phyloP scores from a whole-genome alignment of 2,888 invertebrate species.

The Apotomis betuletana region DNA sequence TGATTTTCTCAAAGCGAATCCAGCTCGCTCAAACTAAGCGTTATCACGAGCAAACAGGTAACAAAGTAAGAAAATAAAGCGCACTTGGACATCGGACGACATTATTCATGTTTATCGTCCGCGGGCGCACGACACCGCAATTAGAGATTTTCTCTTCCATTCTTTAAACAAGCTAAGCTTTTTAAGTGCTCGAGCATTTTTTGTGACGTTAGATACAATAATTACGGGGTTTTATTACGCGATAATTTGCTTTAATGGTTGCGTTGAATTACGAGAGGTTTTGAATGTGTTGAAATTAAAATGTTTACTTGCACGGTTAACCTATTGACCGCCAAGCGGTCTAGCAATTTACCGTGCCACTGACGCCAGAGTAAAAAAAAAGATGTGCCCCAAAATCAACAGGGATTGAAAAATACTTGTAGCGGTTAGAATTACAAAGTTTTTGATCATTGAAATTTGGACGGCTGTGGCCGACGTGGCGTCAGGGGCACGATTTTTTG shows the following conservation, averaged over 20 bases:
- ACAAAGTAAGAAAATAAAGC: slow-evolving; percentile 76
- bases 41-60: slow-evolving; percentile 75
- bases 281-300: neutral
- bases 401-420: too few species aligned
- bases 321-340: too few species aligned
- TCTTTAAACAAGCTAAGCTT: slow-evolving; percentile 58
- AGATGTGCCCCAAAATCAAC: too few species aligned
- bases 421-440: too few species aligned
- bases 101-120: slow-evolving; percentile 81
- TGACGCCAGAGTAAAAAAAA: too few species aligned
- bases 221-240: slow-evolving; percentile 42
- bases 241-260: slow-evolving; percentile 27
- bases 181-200: slow-evolving; percentile 50
- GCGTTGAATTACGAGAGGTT: neutral
- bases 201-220: slow-evolving; percentile 35
- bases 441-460: too few species aligned
- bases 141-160: slow-evolving; percentile 69
- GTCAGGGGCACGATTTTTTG: too few species aligned
- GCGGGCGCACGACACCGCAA: slow-evolving; percentile 69
- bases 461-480: too few species aligned
- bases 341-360: too few species aligned
- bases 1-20: slow-evolving; percentile 45
- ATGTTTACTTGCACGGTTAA: neutral
- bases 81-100: slow-evolving; percentile 72
- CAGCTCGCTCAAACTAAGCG: slow-evolving; percentile 45